Base-by-base conservation (phyloP, 2,113 vertebrate species). In the Xiphophorus hellerii region DNA sequence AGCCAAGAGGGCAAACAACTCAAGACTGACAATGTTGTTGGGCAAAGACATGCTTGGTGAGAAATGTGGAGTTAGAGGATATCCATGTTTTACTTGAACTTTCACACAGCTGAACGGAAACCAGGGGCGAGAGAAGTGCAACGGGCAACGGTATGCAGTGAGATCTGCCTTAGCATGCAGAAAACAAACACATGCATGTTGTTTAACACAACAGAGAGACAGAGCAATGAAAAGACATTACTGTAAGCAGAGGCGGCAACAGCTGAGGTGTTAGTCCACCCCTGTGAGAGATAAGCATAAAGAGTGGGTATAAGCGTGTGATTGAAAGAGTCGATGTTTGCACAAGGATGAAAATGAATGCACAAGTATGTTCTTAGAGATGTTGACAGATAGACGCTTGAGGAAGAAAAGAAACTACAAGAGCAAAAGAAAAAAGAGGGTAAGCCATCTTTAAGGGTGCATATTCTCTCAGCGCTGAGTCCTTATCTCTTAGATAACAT, bases 21-120 rank as follows among this genome's bases (percentile, higher is more conserved):
- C 83, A 79, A 83, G 86, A 84, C 86, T 69, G 83, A 89, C 92
- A 89, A 93, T 93, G 91, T 89, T 93, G 89, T 90, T 89, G 90
- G 91, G 92, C 80, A 84, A 86, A 78, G 76, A 81, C 82, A 80
- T 71, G 80, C 71, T 84, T 84, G 74, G 77, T 1, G 22, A 85
- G 84, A 84, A 66, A 79, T 62, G 73, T 11, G 69, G 88, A 77
- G 80, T 87, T 81, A 78, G 80, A 77, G 88, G 78, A 90, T 83
- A 83, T 82, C 78, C 77, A 48, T 74, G 81, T 88, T 90, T 78
- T 54, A 68, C 72, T 88, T 90, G 66, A 70, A 65, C 71, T 81
- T 84, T 87, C 73, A 78, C 75, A 80, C 76, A 77, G 75, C 64
- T 48, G 73, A 64, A 73, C 78, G 48, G 81, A 85, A 76, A 80